phyloP scores from a whole-genome alignment of 2,113 vertebrate genomes.

The Dissostichus mawsoni region DNA sequence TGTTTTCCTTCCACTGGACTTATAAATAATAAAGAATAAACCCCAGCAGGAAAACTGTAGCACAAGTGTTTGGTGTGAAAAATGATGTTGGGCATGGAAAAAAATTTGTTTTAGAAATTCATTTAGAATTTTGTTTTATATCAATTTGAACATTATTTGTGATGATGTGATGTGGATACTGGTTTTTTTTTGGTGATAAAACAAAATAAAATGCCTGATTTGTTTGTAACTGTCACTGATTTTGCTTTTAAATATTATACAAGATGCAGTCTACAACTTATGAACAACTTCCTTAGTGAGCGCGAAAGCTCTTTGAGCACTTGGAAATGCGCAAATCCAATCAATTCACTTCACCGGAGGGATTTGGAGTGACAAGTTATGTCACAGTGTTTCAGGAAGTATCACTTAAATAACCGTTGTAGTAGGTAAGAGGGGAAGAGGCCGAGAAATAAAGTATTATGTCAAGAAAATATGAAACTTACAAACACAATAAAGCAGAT shows the following conservation, averaged over 20 bases:
- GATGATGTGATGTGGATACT: conserved; percentile 22
- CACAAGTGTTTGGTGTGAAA: conserved; percentile 37
- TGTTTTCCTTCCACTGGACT: conserved; percentile 29
- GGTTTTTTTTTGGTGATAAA: conserved; percentile 7
- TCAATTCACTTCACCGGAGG: conserved; percentile 58
- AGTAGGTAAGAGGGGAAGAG: neutral
- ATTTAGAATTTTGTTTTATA: neutral
- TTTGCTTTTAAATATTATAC: neutral
- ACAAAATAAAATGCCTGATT: conserved; percentile 50
- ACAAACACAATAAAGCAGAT: no score
- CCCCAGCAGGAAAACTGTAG: conserved; percentile 54
- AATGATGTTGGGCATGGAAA: neutral
- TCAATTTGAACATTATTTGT: neutral
- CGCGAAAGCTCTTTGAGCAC: conserved; percentile 17
- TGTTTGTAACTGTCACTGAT: conserved; percentile 10
- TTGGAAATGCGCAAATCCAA: conserved; percentile 52
- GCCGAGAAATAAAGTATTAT: neutral
- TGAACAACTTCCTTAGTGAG: neutral
- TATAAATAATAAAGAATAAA: neutral
- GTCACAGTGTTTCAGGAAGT: conserved; percentile 19
- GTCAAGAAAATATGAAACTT: neutral
- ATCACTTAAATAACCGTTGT: conserved; percentile 30
- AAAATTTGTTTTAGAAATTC: conserved; percentile 24
- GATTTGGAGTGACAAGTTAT: conserved; percentile 52
- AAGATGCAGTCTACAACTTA: neutral